Conservation (phyloP, 2,888 invertebrate genomes). For the Drosophila birchii region DNA sequence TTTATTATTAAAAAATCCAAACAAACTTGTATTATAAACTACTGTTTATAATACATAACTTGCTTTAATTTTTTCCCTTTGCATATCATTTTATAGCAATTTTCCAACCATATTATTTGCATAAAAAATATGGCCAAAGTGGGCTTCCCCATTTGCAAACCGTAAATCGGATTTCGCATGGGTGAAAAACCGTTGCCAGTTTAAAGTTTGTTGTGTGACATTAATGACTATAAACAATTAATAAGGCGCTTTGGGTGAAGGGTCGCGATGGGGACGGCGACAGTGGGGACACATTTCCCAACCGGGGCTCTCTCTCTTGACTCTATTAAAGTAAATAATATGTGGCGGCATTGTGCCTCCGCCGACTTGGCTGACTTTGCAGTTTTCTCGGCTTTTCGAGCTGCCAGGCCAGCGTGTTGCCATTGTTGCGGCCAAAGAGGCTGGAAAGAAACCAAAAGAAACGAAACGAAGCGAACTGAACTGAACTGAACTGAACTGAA, state of each 20-base stretch:
- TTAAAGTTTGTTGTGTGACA: conserved; percentile 50
- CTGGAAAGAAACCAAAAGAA: conserved; percentile 16
- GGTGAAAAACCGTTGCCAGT: conserved; percentile 29
- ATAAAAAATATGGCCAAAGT: conserved; percentile 10
- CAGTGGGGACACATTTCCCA: conserved; percentile 62
- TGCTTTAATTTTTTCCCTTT: conserved; percentile 6
- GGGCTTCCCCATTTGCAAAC: conserved; percentile 24
- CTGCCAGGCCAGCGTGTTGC: conserved; percentile 43
- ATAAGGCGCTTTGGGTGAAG: conserved; percentile 61
- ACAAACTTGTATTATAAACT: neutral
- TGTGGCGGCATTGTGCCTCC: conserved; percentile 52
- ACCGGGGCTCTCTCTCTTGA: conserved; percentile 35
- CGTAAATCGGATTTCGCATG: conserved; percentile 48
- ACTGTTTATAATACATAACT: neutral
- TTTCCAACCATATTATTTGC: conserved; percentile 8
- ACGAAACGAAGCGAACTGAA: conserved; percentile 40
- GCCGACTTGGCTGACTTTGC: conserved; percentile 60
- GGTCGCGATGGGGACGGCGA: conserved; percentile 42
- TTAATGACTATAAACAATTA: conserved; percentile 62
- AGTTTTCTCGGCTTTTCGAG: conserved; percentile 48
- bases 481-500: conserved; percentile 42
- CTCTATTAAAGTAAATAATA: conserved; percentile 77
- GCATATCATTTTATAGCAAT: neutral
- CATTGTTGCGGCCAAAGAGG: conserved; percentile 36
- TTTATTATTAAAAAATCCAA: too few relatives aligned